phyloP scores from a whole-genome alignment of 2,797 vertebrate genomes.

The Cephalopachus bancanus region DNA sequence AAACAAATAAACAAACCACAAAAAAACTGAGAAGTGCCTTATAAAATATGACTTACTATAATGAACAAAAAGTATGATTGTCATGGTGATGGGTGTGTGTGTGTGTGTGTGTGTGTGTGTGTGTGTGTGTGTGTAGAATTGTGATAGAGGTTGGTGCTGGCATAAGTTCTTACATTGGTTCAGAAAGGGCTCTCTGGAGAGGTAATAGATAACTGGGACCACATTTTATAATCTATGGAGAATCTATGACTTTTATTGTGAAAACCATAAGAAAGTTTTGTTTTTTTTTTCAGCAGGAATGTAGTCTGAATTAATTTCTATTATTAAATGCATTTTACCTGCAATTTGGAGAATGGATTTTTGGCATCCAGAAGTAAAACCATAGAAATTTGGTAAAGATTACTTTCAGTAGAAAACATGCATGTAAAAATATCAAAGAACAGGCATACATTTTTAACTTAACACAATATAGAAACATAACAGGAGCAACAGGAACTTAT shows the following conservation, averaged over 20 bases:
- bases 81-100: background rate
- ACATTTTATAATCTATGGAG: background rate
- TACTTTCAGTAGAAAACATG: background rate
- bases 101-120: background rate
- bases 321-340: background rate
- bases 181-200: background rate
- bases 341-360: background rate
- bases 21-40: background rate
- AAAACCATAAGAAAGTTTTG: background rate
- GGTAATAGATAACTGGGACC: background rate
- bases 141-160: background rate
- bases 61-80: background rate
- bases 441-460: background rate
- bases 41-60: background rate
- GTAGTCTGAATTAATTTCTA: background rate
- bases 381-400: background rate
- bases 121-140: background rate
- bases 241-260: background rate
- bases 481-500: background rate
- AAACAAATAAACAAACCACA: background rate
- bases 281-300: background rate
- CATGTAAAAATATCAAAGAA: background rate
- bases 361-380: background rate
- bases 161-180: background rate
- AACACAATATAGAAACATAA: background rate